Evolutionary conservation across 2,797 vertebrate species (phyloP), one percentile per base, ranked within the genome.

Genomic region (Spea hammondii): DNA sequence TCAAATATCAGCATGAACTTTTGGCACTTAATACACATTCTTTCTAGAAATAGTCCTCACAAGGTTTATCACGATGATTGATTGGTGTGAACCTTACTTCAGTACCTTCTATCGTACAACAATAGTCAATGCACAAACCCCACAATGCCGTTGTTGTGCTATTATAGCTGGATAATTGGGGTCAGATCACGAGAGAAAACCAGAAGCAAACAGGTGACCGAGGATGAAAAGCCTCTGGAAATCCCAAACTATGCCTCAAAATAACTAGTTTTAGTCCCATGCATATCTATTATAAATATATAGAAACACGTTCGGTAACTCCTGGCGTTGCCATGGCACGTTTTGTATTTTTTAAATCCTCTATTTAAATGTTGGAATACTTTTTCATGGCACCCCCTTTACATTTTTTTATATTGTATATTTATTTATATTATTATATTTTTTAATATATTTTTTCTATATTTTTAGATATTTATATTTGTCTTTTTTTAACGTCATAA

Each of bases 1-100:
- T 75, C 66, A 70, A 70, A 75, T 64, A 65, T 70, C 53, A 13
- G 46, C 4, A 54, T 79, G 78, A 79, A 9, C 62, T 76, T 64
- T 77, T 83, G 68, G 8, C 72, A 83, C 0, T 0, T 72, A 78
- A 80, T 79, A 83, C 80, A 83, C 49, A 82, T 84, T 80, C 79
- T 54, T 69, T 79, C 14, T 5, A 7, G 57, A 53, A 70, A 60
- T 6, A 47, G 68, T 76, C 72, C 79, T 72, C 74, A 72, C 73
- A 71, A 76, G 68, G 70, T 60, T 65, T 49, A 55, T 12, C 12
- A 70, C 13, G 69, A 65, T 80, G 73, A 80, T 67, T 72, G 73
- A 80, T 80, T 70, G 32, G 32, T n/a, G 73, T 60, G 73, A 71
- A 50, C 13, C 60, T 17, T 51, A 70, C 66, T 49, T 70, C 73